phyloP scores from a whole-genome alignment of 2,888 invertebrate genomes.

The Latrodectus elegans region DNA sequence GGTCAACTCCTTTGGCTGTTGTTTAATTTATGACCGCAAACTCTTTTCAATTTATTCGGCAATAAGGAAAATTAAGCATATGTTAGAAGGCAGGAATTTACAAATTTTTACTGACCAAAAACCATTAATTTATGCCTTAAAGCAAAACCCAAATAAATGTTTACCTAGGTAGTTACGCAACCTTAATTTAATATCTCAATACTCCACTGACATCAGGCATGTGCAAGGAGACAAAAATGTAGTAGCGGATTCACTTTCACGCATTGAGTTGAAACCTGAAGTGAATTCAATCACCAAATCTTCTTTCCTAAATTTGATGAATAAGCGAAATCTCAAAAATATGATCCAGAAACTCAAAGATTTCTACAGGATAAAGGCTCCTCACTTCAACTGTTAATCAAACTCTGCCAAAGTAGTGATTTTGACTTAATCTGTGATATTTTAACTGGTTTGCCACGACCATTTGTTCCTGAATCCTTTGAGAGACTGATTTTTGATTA shows the following conservation, averaged over 20 bases:
- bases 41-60: constrained; percentile 71
- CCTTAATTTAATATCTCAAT: constrained; percentile 73
- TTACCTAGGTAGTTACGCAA: constrained; percentile 74
- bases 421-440: constrained; percentile 6
- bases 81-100: constrained; percentile 62
- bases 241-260: background rate
- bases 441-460: background rate
- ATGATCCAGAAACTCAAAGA: too few relatives aligned
- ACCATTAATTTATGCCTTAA: constrained; percentile 69
- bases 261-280: too few relatives aligned
- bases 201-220: constrained; percentile 73
- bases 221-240: constrained; percentile 67
- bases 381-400: too few relatives aligned
- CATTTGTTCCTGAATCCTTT: background rate
- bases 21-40: constrained; percentile 71
- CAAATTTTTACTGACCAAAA: constrained; percentile 55
- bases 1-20: too few relatives aligned
- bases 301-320: too few relatives aligned
- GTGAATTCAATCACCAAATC: too few relatives aligned
- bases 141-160: constrained; percentile 38
- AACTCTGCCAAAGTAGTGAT: too few relatives aligned
- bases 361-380: background rate
- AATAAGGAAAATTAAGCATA: constrained; percentile 70
- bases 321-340: too few relatives aligned
- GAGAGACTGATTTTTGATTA: background rate